A percentile compares a stretch with the other conserved stretches of the same genome.
phyloP scores from a whole-genome alignment of 2,888 invertebrate genomes.

The Ethmia dodecea region DNA sequence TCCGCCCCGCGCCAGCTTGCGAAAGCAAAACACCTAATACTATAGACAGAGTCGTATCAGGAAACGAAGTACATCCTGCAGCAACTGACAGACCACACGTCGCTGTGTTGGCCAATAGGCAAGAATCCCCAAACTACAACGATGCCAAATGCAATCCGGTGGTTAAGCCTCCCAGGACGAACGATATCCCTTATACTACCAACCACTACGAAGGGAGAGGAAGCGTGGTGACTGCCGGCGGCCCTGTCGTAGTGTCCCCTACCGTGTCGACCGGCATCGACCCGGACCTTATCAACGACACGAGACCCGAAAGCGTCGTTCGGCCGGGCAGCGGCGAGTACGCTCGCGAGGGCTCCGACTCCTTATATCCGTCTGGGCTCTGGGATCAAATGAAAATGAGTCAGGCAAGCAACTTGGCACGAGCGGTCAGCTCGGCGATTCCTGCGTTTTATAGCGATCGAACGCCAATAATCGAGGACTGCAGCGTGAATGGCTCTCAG shows the following conservation, averaged over 20 bases:
- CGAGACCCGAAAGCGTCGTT: slow-evolving; percentile 78
- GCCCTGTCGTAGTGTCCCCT: slow-evolving; percentile 84
- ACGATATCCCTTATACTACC: slow-evolving; percentile 83
- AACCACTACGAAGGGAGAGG: slow-evolving; percentile 83
- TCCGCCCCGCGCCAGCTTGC: slow-evolving; percentile 84
- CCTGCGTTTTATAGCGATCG: slow-evolving; percentile 83
- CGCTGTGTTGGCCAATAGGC: slow-evolving; percentile 76
- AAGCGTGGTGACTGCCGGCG: slow-evolving; percentile 79
- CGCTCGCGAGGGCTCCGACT: slow-evolving; percentile 84
- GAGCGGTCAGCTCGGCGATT: slow-evolving; percentile 76
- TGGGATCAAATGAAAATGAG: slow-evolving; percentile 82
- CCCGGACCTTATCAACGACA: slow-evolving; percentile 91
- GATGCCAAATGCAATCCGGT: slow-evolving; percentile 80
- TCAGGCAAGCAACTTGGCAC: slow-evolving; percentile 74
- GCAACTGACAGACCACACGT: slow-evolving; percentile 74
- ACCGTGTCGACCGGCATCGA: slow-evolving; percentile 87
- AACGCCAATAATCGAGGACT: slow-evolving; percentile 84
- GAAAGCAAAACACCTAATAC: slow-evolving; percentile 88
- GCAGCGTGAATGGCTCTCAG: slow-evolving; percentile 76
- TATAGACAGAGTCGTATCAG: slow-evolving; percentile 83
- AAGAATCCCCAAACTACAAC: slow-evolving; percentile 52
- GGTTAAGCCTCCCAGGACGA: slow-evolving; percentile 83
- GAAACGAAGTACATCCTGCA: slow-evolving; percentile 68
- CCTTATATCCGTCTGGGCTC: slow-evolving; percentile 87
- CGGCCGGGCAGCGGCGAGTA: slow-evolving; percentile 87